These are phyloP conservation scores for Dryas iulia DNA, from an alignment of 1,140 invertebrate species.

Conservation along the genomic window DNA sequence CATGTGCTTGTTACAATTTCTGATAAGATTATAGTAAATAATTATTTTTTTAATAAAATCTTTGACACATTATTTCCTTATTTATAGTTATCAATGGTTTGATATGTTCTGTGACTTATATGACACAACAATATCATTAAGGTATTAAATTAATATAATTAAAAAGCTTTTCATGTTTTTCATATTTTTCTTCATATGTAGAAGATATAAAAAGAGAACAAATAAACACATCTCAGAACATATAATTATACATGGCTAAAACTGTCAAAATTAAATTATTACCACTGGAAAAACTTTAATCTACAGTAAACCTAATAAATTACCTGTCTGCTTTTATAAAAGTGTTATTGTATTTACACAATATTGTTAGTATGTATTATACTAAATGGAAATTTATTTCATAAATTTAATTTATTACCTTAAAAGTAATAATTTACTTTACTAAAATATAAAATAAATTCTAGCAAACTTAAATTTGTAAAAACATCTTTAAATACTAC, in stretches of 20 bases:
- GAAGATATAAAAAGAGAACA: background rate
- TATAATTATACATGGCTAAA: too few species aligned
- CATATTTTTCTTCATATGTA: too few species aligned
- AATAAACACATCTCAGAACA: too few species aligned
- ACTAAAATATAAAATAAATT: background rate
- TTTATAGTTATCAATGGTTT: too few species aligned
- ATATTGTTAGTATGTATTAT: background rate
- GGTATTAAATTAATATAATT: too few species aligned
- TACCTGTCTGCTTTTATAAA: too few species aligned
- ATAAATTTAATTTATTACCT: background rate
- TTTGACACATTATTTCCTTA: too few species aligned
- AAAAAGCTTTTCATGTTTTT: too few species aligned
- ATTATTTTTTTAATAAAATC: background rate
- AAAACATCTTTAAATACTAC: conserved; percentile 5
- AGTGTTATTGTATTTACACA: background rate
- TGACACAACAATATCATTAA: too few species aligned
- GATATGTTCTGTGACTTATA: too few species aligned
- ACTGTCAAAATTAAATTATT: background rate
- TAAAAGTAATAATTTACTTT: background rate
- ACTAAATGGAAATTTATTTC: background rate
- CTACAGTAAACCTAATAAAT: too few species aligned
- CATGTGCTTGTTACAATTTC: background rate
- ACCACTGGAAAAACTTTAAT: background rate
- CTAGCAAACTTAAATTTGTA: conserved; percentile 6
- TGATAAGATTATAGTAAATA: background rate